Conservation (phyloP, 2,113 vertebrate species). For the Montifringilla adamsi region DNA sequence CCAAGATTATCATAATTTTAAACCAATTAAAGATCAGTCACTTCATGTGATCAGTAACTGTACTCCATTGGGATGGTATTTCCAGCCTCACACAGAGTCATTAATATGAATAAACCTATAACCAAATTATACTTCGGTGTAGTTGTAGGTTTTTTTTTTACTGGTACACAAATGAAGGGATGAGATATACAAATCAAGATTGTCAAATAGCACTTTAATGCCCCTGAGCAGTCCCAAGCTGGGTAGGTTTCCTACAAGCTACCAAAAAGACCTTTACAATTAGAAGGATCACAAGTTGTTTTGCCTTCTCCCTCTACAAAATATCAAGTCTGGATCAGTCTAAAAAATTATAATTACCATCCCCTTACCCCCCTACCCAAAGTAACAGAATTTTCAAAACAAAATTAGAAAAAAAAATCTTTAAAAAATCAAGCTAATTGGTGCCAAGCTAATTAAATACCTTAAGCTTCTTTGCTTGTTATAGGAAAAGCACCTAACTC, state of each 20-base stretch:
- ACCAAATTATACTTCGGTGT: not conserved
- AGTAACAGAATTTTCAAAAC: not conserved
- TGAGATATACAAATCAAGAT: not conserved
- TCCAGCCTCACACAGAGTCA: not conserved
- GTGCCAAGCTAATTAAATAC: not conserved
- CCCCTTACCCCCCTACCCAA: not conserved
- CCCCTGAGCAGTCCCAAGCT: not conserved
- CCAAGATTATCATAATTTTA: not conserved
- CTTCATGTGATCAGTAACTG: not conserved
- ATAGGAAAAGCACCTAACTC: not conserved
- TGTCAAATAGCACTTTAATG: not conserved
- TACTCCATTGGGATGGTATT: not conserved
- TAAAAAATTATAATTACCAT: not conserved
- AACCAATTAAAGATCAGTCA: conserved; percentile 11
- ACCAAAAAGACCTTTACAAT: not conserved
- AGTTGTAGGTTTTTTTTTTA: not conserved
- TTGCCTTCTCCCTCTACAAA: not conserved
- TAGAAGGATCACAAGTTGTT: not conserved
- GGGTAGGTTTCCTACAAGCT: not conserved
- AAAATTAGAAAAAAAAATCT: not conserved
- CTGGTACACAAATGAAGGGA: not conserved
- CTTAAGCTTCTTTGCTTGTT: not conserved
- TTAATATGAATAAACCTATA: not conserved
- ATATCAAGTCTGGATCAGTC: not conserved
- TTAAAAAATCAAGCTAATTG: not conserved